Conservation (phyloP, 2,113 vertebrate genomes). For the Tautogolabrus adspersus region DNA sequence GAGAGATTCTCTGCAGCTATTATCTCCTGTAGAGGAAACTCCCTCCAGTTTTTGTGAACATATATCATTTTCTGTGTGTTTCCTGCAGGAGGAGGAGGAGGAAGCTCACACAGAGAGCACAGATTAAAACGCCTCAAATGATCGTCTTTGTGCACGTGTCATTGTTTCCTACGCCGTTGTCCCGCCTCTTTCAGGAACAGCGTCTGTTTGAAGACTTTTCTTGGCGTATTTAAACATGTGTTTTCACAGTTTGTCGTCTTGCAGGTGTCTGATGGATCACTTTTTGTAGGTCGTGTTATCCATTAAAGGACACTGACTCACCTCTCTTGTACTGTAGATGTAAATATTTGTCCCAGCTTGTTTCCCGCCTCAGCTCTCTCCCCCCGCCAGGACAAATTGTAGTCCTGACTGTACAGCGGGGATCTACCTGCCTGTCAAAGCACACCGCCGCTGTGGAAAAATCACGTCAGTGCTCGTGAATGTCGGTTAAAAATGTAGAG, state of each 20-base stretch:
- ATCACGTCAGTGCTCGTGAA: slow-evolving; percentile 66
- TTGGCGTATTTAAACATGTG: too few relatives aligned
- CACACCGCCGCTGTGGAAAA: slow-evolving; percentile 65
- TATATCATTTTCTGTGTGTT: slow-evolving; percentile 63
- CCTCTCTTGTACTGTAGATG: slow-evolving; percentile 38
- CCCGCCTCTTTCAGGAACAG: too few relatives aligned
- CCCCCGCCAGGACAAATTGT: slow-evolving; percentile 49
- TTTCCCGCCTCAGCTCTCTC: slow-evolving; percentile 48
- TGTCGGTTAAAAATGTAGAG: slow-evolving; percentile 56
- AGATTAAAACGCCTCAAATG: slow-evolving; percentile 50
- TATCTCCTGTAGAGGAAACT: slow-evolving; percentile 66
- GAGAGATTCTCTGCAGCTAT: slow-evolving; percentile 37
- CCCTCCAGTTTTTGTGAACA: slow-evolving; percentile 54
- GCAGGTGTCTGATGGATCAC: too few relatives aligned
- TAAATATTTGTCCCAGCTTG: slow-evolving; percentile 76
- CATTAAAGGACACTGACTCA: slow-evolving; percentile 32
- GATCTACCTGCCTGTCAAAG: slow-evolving; percentile 69
- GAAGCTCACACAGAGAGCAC: slow-evolving; percentile 15
- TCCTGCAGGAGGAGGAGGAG: slow-evolving; percentile 49
- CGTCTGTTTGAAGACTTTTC: too few relatives aligned
- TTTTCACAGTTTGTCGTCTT: too few relatives aligned
- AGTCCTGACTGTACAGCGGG: slow-evolving; percentile 46
- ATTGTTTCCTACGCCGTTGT: too few relatives aligned
- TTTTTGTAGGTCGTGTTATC: slow-evolving; percentile 24
- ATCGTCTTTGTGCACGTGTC: slow-evolving; percentile 37